These are phyloP conservation scores for Magallana nippona DNA, from an alignment of 2,888 invertebrate genomes.

Conservation along the genomic window DNA sequence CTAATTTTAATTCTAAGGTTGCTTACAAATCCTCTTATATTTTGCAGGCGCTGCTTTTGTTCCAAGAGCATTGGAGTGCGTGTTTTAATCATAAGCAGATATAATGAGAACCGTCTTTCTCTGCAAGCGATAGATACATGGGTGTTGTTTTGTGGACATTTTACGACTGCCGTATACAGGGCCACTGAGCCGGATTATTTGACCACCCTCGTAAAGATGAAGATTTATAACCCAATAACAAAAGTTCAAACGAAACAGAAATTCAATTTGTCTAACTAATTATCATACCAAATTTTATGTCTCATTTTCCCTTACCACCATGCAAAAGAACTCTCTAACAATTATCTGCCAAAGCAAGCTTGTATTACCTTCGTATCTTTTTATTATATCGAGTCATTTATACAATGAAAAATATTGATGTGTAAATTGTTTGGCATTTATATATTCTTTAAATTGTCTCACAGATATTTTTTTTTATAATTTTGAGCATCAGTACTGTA, in stretches of 20 bases:
- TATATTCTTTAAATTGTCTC: no score
- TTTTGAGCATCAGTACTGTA: no score
- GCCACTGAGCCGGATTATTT: constrained; percentile 22
- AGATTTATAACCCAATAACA: constrained; percentile 26
- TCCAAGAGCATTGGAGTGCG: not conserved
- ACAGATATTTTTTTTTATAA: no score
- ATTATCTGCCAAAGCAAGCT: not conserved
- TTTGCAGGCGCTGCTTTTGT: not conserved
- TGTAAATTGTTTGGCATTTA: no score
- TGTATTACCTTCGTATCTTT: no score
- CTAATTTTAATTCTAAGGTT: no score
- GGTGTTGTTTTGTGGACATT: constrained; percentile 31
- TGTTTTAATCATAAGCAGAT: not conserved
- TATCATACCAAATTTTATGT: constrained; percentile 14
- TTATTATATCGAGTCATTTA: no score
- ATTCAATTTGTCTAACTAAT: constrained; percentile 35
- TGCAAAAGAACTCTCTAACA: not conserved
- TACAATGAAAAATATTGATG: no score
- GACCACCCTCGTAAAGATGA: constrained; percentile 20
- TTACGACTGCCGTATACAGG: not conserved
- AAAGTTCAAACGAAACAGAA: constrained; percentile 27
- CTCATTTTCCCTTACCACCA: not conserved
- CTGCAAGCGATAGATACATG: constrained; percentile 3
- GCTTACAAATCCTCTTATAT: no score
- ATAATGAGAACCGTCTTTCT: not conserved